Evolutionary conservation across 2,797 vertebrate genomes (phyloP).

Genomic region (Myoxocephalus aenaeus): DNA sequence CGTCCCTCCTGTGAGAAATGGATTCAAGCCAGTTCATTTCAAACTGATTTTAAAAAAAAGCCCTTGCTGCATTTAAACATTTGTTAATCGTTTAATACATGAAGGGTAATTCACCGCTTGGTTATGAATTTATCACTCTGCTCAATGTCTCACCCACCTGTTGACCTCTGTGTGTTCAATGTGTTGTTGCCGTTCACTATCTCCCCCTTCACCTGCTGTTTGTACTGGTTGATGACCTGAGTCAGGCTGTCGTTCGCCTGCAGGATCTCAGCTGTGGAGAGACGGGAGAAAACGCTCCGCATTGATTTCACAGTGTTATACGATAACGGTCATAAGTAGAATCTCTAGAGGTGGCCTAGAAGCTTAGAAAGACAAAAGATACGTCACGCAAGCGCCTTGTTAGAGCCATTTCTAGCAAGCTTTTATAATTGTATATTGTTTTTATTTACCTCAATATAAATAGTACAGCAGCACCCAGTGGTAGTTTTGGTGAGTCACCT

Average conservation of each 20-base stretch:
- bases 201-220: conserved; percentile 94
- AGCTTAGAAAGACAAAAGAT: not conserved
- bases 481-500: not conserved
- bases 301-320: not conserved
- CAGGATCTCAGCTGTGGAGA: conserved; percentile 92
- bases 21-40: not conserved
- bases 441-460: not conserved
- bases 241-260: conserved; percentile 98
- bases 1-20: conserved; percentile 74
- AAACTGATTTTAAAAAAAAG: no score
- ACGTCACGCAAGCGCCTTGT: no score
- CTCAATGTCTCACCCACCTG: conserved; percentile 44
- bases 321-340: not conserved
- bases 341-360: not conserved
- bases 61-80: not conserved
- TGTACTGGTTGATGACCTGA: conserved; percentile 96
- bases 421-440: not conserved
- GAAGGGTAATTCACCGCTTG: no score
- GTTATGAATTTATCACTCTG: no score
- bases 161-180: conserved; percentile 62
- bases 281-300: not conserved
- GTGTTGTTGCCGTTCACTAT: conserved; percentile 91
- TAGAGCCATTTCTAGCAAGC: not conserved
- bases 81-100: not conserved
- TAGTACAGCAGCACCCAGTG: not conserved